A percentile compares a stretch with the other conserved stretches of the same genome.
These are phyloP conservation scores for Heliconius erato DNA, from an alignment of 2,888 invertebrate genomes.

Conservation along the genomic window DNA sequence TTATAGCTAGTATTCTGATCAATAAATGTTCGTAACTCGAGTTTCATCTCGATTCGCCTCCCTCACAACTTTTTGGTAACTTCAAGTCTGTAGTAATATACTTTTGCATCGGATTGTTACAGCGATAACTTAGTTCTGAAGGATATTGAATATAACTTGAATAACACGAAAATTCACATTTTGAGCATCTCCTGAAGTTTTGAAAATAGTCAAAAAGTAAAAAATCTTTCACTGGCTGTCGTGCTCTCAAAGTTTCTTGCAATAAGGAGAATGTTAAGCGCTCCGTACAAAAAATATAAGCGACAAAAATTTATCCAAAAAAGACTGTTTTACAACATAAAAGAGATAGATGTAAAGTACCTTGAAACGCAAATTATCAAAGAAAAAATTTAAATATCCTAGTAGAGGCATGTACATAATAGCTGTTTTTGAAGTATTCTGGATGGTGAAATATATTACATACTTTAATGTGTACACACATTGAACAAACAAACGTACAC, in stretches of 20 bases:
- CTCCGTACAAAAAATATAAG: conserved; percentile 7
- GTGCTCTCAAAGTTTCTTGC: neutral
- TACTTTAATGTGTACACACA: neutral
- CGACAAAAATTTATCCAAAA: conserved; percentile 16
- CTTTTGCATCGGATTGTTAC: conserved; percentile 14
- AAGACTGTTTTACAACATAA: conserved; percentile 42
- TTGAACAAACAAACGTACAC: neutral
- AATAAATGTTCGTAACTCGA: conserved; percentile 36
- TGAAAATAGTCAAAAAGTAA: neutral
- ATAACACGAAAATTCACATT: neutral
- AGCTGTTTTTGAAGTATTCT: neutral
- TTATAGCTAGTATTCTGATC: conserved; percentile 18
- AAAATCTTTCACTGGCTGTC: too few relatives aligned
- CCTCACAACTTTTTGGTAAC: conserved; percentile 33
- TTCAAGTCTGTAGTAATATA: conserved; percentile 25
- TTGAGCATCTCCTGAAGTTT: neutral
- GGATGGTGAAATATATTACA: neutral
- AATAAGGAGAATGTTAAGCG: neutral
- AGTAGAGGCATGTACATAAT: neutral
- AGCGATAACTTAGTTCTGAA: neutral
- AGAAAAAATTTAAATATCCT: conserved; percentile 68
- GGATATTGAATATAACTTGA: neutral
- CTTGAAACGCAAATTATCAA: conserved; percentile 62
- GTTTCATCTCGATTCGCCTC: conserved; percentile 28
- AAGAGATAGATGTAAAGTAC: conserved; percentile 42